phyloP scores from a whole-genome alignment of 1,140 invertebrate genomes.

The Cecropterus lyciades region DNA sequence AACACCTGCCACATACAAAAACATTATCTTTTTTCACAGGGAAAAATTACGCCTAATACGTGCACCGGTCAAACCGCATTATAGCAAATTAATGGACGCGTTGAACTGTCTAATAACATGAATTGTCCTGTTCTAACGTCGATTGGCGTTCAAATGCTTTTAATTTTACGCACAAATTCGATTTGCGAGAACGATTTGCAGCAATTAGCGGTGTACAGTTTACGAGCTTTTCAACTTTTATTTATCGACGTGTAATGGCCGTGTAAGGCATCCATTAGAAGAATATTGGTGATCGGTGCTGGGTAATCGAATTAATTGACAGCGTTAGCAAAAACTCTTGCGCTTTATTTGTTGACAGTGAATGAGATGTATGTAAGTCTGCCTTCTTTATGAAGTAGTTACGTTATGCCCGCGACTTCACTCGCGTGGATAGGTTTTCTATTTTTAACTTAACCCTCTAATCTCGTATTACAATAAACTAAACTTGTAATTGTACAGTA shows the following conservation, averaged over 20 bases:
- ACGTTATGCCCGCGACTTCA: neutral
- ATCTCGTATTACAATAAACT: no score
- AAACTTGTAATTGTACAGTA: no score
- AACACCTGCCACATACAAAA: conserved; percentile 54
- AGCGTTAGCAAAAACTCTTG: conserved; percentile 4
- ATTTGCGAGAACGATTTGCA: conserved; percentile 3
- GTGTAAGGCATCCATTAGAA: conserved; percentile 6
- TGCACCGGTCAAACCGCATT: conserved; percentile 17
- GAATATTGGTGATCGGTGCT: conserved; percentile 11
- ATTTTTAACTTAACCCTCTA: no score
- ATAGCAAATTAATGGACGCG: conserved; percentile 18
- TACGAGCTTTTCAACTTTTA: conserved; percentile 24
- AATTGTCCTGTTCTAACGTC: conserved; percentile 29
- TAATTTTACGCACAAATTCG: conserved; percentile 15
- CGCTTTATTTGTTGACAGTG: neutral
- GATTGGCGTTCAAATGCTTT: conserved; percentile 29
- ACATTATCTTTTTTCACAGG: conserved; percentile 38
- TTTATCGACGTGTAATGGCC: conserved; percentile 6
- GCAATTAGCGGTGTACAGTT: conserved; percentile 22
- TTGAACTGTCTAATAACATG: conserved; percentile 21
- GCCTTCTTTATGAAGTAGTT: neutral
- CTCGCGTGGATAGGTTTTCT: neutral
- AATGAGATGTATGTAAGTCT: neutral
- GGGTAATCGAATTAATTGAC: conserved; percentile 16
- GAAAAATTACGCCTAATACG: conserved; percentile 16